Evolutionary conservation across 1,140 invertebrate genomes (phyloP).

Genomic region (Drosophila obscura): DNA sequence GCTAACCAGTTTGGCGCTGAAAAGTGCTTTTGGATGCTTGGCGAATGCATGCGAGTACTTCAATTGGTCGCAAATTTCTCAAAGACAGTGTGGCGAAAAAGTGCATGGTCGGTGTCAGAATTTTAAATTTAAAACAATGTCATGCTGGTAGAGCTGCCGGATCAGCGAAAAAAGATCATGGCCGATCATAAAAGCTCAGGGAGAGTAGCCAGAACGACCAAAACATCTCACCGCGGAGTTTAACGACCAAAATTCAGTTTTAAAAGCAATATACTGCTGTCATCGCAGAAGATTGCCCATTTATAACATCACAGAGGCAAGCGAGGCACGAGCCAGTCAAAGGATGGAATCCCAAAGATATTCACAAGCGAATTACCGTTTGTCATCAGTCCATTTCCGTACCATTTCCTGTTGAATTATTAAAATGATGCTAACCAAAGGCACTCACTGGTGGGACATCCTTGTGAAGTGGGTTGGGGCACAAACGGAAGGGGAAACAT

Average conservation of each 20-base stretch:
- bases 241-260: not conserved
- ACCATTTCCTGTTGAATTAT: conserved; percentile 72
- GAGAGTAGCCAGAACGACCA: too few relatives aligned
- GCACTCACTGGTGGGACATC: not conserved
- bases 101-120: too few relatives aligned
- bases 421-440: conserved; percentile 50
- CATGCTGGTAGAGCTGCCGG: too few relatives aligned
- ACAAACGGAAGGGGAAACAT: conserved; percentile 29
- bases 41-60: not conserved
- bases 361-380: conserved; percentile 63
- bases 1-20: conserved; percentile 28
- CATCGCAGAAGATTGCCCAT: not conserved
- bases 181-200: too few relatives aligned
- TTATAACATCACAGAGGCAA: not conserved
- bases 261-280: too few relatives aligned
- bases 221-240: too few relatives aligned
- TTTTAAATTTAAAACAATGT: not conserved
- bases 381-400: conserved; percentile 69
- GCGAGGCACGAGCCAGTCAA: conserved; percentile 10
- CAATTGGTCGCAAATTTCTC: not conserved
- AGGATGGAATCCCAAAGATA: conserved; percentile 41
- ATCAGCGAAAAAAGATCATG: too few relatives aligned
- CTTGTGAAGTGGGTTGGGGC: conserved; percentile 14
- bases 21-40: not conserved
- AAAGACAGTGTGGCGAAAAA: conserved; percentile 12